Percentiles rank a stretch among this genome's conserved stretches.
Evolutionary conservation across 2,113 vertebrate species (phyloP).

Genomic region (Oryzias curvinotus): DNA sequence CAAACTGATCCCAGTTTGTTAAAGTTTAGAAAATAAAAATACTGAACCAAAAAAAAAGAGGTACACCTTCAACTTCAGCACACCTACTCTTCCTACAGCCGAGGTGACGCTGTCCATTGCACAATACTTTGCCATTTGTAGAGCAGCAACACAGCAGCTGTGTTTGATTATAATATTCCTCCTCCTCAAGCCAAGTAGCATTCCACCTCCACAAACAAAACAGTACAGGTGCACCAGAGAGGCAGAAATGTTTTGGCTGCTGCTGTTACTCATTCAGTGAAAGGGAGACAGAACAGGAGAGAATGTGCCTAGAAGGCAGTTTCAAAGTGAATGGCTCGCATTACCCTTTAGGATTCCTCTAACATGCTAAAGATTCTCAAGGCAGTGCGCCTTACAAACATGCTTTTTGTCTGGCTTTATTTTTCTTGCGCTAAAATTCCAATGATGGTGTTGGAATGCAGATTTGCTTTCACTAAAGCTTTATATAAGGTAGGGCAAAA

Average conservation of each 20-base stretch:
- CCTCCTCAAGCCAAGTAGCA: conserved; percentile 36
- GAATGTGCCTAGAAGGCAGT: conserved; percentile 41
- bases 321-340: conserved; percentile 40
- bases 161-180: conserved; percentile 39
- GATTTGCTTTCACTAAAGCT: not conserved
- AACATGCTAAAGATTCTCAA: conserved; percentile 33
- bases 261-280: conserved; percentile 59
- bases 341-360: conserved; percentile 39
- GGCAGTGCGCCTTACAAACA: conserved; percentile 25
- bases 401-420: conserved; percentile 16
- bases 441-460: not conserved
- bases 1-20: no score
- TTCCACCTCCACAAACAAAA: conserved; percentile 44
- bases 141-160: conserved; percentile 33
- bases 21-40: no score
- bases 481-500: no score
- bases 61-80: not conserved
- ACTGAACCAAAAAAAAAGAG: no score
- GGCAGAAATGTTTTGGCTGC: conserved; percentile 55
- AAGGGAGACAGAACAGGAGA: conserved; percentile 40
- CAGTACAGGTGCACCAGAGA: conserved; percentile 53
- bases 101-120: conserved; percentile 9
- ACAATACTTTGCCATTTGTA: conserved; percentile 16
- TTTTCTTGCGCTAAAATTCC: conserved; percentile 17
- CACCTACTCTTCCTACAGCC: conserved; percentile 5